Evolutionary conservation across 2,113 vertebrate species (phyloP).

Genomic region (Mus pahari): DNA sequence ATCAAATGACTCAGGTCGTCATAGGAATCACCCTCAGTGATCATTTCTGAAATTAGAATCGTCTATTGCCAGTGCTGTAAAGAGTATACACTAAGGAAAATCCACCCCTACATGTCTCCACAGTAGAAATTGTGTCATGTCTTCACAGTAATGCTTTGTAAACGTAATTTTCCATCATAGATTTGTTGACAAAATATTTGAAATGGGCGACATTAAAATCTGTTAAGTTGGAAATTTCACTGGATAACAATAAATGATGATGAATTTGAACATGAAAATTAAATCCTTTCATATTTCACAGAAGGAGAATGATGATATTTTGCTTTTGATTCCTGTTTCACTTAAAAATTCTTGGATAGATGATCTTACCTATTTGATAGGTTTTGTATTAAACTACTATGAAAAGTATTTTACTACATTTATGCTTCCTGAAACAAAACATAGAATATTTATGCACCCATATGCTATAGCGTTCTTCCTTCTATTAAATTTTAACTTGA

Average conservation of each 20-base stretch:
- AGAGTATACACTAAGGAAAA: conserved; percentile 38
- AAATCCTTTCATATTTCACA: neutral
- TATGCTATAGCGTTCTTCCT: neutral
- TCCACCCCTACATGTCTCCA: neutral
- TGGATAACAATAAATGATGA: neutral
- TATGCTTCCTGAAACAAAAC: conserved; percentile 10
- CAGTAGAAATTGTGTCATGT: neutral
- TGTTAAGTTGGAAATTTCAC: neutral
- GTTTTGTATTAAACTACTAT: neutral
- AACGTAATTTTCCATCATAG: neutral
- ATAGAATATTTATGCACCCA: neutral
- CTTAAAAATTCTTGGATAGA: neutral
- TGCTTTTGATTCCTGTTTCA: conserved; percentile 1
- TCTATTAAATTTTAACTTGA: conserved; percentile 40
- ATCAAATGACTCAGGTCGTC: neutral
- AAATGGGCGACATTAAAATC: neutral
- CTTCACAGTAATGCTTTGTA: conserved; percentile 2
- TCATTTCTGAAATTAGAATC: conserved; percentile 33
- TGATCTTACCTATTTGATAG: neutral
- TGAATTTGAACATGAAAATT: conserved; percentile 6
- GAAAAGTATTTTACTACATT: neutral
- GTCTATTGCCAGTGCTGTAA: neutral
- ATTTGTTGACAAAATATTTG: conserved; percentile 25
- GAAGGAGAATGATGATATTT: neutral
- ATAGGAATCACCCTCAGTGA: neutral